Evolutionary conservation across 2,797 vertebrate species (phyloP).

Genomic region (Propithecus deckenii): DNA sequence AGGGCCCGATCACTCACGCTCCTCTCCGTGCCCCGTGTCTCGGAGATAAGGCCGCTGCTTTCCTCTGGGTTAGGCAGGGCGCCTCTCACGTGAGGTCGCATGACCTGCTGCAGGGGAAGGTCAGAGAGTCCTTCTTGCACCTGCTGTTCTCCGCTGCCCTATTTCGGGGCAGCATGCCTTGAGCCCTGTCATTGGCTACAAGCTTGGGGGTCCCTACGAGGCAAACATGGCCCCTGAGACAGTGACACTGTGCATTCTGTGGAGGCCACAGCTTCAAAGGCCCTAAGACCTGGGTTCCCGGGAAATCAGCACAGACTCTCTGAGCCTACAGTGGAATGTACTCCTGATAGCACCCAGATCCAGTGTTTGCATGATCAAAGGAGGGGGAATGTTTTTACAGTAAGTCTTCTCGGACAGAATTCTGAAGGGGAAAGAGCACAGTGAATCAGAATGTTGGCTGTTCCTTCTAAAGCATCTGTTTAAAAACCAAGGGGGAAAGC

Average conservation of each 20-base stretch:
- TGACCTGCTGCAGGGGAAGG: neutral
- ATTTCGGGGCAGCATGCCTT: neutral
- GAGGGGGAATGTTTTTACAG: neutral
- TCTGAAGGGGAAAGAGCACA: fast-evolving
- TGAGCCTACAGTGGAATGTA: neutral
- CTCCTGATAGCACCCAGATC: neutral
- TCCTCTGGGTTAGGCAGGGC: neutral
- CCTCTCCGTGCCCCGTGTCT: no score
- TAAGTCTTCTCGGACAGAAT: neutral
- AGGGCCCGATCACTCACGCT: no score
- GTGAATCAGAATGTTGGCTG: neutral
- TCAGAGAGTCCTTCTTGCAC: neutral
- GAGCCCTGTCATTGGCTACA: neutral
- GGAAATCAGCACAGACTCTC: neutral
- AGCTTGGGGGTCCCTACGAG: fast-evolving
- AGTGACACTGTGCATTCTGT: fast-evolving
- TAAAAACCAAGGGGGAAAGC: neutral
- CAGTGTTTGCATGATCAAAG: neutral
- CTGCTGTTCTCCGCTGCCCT: neutral
- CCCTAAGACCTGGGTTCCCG: fast-evolving
- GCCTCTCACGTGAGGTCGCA: neutral
- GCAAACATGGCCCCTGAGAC: neutral
- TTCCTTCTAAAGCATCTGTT: no score
- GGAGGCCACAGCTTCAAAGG: neutral
- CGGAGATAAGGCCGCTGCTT: neutral